phyloP scores from a whole-genome alignment of 2,888 invertebrate genomes.

The Pyralis farinalis region DNA sequence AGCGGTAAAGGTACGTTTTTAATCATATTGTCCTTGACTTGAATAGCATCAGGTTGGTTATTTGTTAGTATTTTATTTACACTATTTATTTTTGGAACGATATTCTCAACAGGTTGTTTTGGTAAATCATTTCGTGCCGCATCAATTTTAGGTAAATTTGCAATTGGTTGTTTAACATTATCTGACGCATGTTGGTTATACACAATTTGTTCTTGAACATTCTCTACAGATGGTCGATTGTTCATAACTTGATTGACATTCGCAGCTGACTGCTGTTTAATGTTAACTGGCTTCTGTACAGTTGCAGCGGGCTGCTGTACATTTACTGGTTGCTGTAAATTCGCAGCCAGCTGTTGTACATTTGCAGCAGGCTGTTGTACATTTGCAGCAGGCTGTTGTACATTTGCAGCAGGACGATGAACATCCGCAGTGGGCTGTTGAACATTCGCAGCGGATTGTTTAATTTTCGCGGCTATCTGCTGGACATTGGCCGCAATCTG shows the following conservation, averaged over 20 bases:
- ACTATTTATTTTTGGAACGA: no score
- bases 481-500: background rate
- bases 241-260: no score
- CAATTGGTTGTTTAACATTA: slow-evolving; percentile 7
- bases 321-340: slow-evolving; percentile 4
- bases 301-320: slow-evolving; percentile 9
- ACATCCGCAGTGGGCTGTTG: background rate
- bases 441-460: no score
- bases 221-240: no score
- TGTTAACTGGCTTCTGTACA: slow-evolving; percentile 1
- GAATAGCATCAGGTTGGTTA: slow-evolving; percentile 16
- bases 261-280: background rate
- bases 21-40: slow-evolving; percentile 19
- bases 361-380: slow-evolving; percentile 1
- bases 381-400: slow-evolving; percentile 4
- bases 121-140: slow-evolving; percentile 12
- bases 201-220: background rate
- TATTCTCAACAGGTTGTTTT: slow-evolving; percentile 14
- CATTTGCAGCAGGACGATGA: slow-evolving; percentile 2
- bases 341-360: slow-evolving; percentile 3
- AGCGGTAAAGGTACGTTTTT: slow-evolving; percentile 49
- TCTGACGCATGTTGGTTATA: slow-evolving; percentile 6
- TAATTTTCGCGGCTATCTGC: background rate
- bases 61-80: no score
- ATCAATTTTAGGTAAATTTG: slow-evolving; percentile 7